A percentile compares a stretch with the other conserved stretches of the same genome.
Conservation (phyloP, 2,888 invertebrate genomes). For the Palloptera scutellata region DNA sequence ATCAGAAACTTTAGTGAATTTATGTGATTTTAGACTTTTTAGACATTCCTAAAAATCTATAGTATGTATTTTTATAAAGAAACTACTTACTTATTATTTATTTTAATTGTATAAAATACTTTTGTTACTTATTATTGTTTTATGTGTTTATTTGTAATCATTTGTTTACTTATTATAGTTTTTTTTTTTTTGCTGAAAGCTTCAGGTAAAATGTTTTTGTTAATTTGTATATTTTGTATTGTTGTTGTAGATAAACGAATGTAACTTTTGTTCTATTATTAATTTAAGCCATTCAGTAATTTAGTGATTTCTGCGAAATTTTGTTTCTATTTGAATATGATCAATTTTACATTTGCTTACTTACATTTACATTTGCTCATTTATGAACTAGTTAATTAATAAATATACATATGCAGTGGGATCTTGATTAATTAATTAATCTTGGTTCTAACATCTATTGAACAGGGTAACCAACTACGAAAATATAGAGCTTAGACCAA, state of each 20-base stretch:
- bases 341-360: conserved; percentile 14
- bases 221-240: conserved; percentile 1
- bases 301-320: conserved; percentile 39
- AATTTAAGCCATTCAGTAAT: conserved; percentile 46
- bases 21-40: conserved; percentile 34
- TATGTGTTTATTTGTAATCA: no score
- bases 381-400: not conserved
- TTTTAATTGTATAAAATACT: not conserved
- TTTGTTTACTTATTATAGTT: not conserved
- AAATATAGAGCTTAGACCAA: no score
- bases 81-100: not conserved
- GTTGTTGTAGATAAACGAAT: not conserved
- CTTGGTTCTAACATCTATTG: no score
- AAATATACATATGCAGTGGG: no score
- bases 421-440: no score
- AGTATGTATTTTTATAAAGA: not conserved
- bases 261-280: conserved; percentile 40
- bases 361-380: conserved; percentile 7
- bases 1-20: conserved; percentile 18
- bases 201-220: conserved; percentile 13
- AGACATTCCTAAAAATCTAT: not conserved
- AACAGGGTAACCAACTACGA: no score
- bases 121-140: conserved; percentile 9
- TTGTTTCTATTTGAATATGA: not conserved
- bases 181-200: not conserved